phyloP scores from a whole-genome alignment of 2,888 invertebrate species.

The Parnassius glacialis region DNA sequence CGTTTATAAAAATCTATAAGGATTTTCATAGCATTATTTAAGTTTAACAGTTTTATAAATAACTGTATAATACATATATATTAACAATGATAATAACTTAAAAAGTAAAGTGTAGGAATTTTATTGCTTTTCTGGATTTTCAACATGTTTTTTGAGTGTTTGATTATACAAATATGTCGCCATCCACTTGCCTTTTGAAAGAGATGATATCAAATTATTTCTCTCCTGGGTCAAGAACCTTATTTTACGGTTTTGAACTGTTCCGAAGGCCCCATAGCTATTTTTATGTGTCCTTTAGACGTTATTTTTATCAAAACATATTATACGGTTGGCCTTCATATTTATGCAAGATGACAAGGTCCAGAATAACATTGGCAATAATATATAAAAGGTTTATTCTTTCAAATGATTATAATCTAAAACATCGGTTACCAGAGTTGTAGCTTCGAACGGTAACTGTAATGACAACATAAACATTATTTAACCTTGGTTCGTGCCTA shows the following conservation, averaged over 20 bases:
- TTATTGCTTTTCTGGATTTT: too few species aligned
- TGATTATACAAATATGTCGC: background rate
- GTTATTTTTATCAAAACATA: background rate
- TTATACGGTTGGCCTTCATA: background rate
- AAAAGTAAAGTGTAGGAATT: too few species aligned
- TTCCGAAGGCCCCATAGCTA: slow-evolving; percentile 1
- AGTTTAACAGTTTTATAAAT: too few species aligned
- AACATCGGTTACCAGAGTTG: slow-evolving; percentile 7
- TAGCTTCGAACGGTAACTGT: slow-evolving; percentile 8
- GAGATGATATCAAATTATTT: slow-evolving; percentile 3
- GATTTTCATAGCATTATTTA: too few species aligned
- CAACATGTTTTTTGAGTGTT: too few species aligned
- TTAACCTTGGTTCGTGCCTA: slow-evolving; percentile 25
- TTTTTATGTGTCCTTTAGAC: background rate
- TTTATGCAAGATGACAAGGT: too few species aligned
- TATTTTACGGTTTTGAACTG: slow-evolving; percentile 17
- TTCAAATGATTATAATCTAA: slow-evolving; percentile 10
- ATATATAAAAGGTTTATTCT: slow-evolving; percentile 1
- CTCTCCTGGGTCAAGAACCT: slow-evolving; percentile 17
- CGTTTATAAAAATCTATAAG: too few species aligned
- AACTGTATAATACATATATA: too few species aligned
- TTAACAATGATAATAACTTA: too few species aligned
- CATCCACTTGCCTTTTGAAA: background rate
- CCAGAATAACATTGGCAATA: too few species aligned
- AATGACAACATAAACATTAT: slow-evolving; percentile 21